These are phyloP conservation scores for Brachyalestes nurse DNA, from an alignment of 2,797 vertebrate species.

Conservation along the genomic window DNA sequence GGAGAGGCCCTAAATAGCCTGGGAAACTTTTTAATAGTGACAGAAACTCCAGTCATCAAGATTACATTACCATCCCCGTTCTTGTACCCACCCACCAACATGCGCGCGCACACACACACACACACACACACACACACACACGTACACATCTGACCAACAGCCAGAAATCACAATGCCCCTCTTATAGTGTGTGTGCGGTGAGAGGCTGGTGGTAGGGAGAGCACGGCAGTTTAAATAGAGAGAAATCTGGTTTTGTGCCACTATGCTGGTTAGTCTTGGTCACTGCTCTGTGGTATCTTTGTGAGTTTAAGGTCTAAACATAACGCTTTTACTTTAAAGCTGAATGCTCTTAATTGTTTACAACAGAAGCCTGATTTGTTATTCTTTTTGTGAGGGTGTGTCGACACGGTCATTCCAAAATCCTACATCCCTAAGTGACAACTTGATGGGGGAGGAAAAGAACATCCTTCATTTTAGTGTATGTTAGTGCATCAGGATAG, in stretches of 20 bases:
- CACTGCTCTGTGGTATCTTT: too few relatives aligned
- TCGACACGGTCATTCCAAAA: too few relatives aligned
- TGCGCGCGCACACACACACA: constrained; percentile 25
- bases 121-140: neutral
- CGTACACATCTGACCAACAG: neutral
- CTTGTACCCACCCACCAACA: neutral
- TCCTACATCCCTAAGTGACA: too few relatives aligned
- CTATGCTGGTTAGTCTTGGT: too few relatives aligned
- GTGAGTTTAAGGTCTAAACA: too few relatives aligned
- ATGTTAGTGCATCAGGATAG: too few relatives aligned
- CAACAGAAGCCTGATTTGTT: too few relatives aligned
- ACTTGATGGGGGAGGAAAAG: too few relatives aligned
- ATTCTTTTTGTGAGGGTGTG: too few relatives aligned
- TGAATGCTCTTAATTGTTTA: too few relatives aligned
- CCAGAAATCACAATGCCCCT: constrained; percentile 24
- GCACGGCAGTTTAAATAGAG: neutral
- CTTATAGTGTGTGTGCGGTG: constrained; percentile 4
- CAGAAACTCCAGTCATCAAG: constrained; percentile 18
- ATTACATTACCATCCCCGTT: constrained; percentile 3
- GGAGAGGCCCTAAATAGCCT: constrained; percentile 47
- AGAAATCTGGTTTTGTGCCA: neutral
- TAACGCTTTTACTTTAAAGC: too few relatives aligned
- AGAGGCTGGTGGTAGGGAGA: neutral
- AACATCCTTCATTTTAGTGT: too few relatives aligned
- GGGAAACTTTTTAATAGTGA: constrained; percentile 31